Conservation (phyloP, 2,797 vertebrate genomes). For the Synaphobranchus kaupii region DNA sequence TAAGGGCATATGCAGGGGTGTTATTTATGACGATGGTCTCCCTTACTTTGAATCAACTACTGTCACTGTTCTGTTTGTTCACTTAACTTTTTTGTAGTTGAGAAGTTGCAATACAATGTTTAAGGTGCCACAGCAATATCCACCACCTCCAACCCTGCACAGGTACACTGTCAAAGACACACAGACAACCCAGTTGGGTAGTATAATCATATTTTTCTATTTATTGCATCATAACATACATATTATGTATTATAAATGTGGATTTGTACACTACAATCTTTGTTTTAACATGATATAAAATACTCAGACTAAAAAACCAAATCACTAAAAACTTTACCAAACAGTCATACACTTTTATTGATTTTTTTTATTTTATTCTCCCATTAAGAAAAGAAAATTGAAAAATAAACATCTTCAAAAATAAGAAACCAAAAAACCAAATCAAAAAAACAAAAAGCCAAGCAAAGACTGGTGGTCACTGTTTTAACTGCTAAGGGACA, state of each 20-base stretch:
- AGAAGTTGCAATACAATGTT: neutral
- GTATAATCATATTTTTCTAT: slow-evolving; percentile 69
- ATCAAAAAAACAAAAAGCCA: slow-evolving; percentile 32
- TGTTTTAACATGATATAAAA: slow-evolving; percentile 84
- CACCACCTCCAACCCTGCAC: neutral
- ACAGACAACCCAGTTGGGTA: slow-evolving; percentile 26
- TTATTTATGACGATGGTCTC: neutral
- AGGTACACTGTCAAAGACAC: slow-evolving; percentile 5
- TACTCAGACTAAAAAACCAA: slow-evolving; percentile 78
- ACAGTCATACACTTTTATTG: slow-evolving; percentile 74
- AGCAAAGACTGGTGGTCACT: slow-evolving; percentile 49
- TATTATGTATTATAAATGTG: slow-evolving; percentile 82
- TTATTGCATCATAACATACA: slow-evolving; percentile 87
- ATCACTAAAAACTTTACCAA: slow-evolving; percentile 82
- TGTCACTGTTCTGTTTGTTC: neutral
- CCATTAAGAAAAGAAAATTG: slow-evolving; percentile 62
- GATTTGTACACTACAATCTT: slow-evolving; percentile 88
- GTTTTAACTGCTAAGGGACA: slow-evolving; percentile 45
- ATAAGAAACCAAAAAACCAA: slow-evolving; percentile 9
- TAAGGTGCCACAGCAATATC: neutral
- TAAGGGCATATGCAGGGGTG: neutral
- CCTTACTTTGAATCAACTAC: neutral
- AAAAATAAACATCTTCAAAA: slow-evolving; percentile 40
- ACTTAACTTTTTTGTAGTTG: neutral
- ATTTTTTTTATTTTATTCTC: slow-evolving; percentile 61